Evolutionary conservation across 1,140 invertebrate genomes (phyloP), one percentile per base, ranked within the genome.

Genomic region (Leptopilina clavipes): DNA sequence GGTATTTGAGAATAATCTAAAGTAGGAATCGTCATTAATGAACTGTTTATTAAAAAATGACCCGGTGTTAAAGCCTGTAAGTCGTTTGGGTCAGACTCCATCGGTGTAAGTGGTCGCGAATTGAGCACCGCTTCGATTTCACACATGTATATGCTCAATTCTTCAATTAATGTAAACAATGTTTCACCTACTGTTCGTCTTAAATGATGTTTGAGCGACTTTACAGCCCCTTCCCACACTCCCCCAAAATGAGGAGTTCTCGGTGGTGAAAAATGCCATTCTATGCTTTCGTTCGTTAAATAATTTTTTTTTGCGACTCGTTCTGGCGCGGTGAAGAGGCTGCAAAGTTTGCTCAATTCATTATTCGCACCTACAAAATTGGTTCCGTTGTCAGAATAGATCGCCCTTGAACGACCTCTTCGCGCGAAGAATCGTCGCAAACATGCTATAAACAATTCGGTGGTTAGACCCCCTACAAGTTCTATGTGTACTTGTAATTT

Each of bases 381-480:
- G 0, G 76, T 73, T 14, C 37, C 70, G 17, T 76, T 76, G 52
- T 76, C 86, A 14, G 72, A 84, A 72, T 79, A 79, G 8, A 89
- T 22, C n/a, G 76, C 22, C 10, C 70, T 17, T 1, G 83, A 73
- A n/a, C 71, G 54, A 14, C 86, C 85, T 74, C 88, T 59, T 17
- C 84, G 17, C 11, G 81, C 71, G 9, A 87, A 71, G 73, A 91
- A 90, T 22, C 88, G 70, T 18, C 82, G 73, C 1, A 88, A 76
- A 12, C 82, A 79, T 76, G 84, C 75, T 65, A 84, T 22, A 83
- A 83, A 82, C 31, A 76, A 59, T 10, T 82, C 72, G 1, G 80
- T 79, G 1, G 79, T 75, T 1, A 80, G 37, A 70, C 80, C 79
- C 65, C 71, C 74, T 2, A 83, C 80, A 2, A 84, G 54, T 72